Percentiles rank a stretch among this genome's conserved stretches.
Conservation (phyloP, 2,797 vertebrate genomes). For the Rhabdophis nuchalis region DNA sequence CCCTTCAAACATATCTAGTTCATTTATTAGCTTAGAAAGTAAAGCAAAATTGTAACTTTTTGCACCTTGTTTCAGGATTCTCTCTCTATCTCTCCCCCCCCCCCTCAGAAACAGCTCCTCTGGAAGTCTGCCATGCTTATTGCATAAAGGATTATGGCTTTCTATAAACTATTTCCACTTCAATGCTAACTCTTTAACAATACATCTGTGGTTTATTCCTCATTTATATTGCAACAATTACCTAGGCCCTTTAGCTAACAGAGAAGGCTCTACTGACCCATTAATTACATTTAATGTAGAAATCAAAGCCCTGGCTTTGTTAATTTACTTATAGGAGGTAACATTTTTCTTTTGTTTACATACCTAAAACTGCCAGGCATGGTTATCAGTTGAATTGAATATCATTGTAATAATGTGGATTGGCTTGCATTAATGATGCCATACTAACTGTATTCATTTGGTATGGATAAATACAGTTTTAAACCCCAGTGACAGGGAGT, state of each 20-base stretch:
- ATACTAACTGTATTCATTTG: background rate
- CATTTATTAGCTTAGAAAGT: background rate
- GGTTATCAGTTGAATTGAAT: background rate
- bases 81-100: background rate
- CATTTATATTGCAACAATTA: slow-evolving; percentile 17
- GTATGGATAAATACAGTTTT: background rate
- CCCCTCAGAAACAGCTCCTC: background rate
- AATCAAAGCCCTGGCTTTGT: background rate
- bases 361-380: background rate
- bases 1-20: background rate
- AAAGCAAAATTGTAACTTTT: background rate
- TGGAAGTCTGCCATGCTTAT: background rate
- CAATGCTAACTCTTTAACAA: background rate
- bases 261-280: background rate
- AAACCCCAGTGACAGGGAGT: background rate
- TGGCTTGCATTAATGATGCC: background rate
- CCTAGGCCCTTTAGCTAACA: background rate
- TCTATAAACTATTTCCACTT: slow-evolving; percentile 4
- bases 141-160: slow-evolving; percentile 2
- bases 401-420: background rate
- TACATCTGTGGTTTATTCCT: slow-evolving; percentile 16
- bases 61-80: background rate
- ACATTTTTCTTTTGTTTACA: background rate
- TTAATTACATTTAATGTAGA: slow-evolving; percentile 12
- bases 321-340: slow-evolving; percentile 5